phyloP scores from a whole-genome alignment of 2,888 invertebrate species.

The Allacma fusca region DNA sequence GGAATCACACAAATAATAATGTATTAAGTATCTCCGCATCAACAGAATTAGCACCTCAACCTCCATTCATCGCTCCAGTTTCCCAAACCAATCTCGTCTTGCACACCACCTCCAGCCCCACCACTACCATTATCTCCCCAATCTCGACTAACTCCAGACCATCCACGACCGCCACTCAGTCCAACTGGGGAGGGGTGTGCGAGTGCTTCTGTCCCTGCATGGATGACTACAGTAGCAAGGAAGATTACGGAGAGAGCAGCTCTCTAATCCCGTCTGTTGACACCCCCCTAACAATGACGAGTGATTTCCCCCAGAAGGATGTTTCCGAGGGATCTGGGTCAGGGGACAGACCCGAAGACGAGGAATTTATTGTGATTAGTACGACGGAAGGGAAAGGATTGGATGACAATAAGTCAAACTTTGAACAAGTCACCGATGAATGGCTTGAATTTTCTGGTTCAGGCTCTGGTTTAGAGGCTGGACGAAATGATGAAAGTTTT shows the following conservation, averaged over 20 bases:
- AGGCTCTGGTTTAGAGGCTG: slow-evolving; percentile 13
- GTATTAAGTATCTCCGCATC: slow-evolving; percentile 10
- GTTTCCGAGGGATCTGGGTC: not conserved
- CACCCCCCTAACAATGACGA: not conserved
- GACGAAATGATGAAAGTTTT: slow-evolving; percentile 24
- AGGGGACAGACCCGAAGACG: slow-evolving; percentile 28
- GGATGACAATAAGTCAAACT: not conserved
- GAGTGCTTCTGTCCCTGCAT: slow-evolving; percentile 45
- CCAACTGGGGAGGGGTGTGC: slow-evolving; percentile 38
- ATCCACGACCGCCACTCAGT: not conserved
- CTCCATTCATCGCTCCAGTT: not conserved
- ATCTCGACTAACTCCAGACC: too few species aligned
- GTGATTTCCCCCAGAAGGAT: not conserved
- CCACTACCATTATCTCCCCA: too few species aligned
- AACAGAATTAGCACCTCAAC: not conserved
- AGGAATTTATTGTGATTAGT: slow-evolving; percentile 37
- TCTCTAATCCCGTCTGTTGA: not conserved
- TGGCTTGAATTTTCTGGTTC: slow-evolving; percentile 33
- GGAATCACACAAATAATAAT: slow-evolving; percentile 25
- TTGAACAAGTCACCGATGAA: slow-evolving; percentile 27
- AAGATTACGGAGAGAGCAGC: not conserved
- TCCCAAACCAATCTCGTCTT: not conserved
- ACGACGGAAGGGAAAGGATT: not conserved
- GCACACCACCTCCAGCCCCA: slow-evolving; percentile 1
- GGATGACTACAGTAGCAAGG: slow-evolving; percentile 11